phyloP scores from a whole-genome alignment of 2,113 vertebrate species.

The Tinamus guttatus region DNA sequence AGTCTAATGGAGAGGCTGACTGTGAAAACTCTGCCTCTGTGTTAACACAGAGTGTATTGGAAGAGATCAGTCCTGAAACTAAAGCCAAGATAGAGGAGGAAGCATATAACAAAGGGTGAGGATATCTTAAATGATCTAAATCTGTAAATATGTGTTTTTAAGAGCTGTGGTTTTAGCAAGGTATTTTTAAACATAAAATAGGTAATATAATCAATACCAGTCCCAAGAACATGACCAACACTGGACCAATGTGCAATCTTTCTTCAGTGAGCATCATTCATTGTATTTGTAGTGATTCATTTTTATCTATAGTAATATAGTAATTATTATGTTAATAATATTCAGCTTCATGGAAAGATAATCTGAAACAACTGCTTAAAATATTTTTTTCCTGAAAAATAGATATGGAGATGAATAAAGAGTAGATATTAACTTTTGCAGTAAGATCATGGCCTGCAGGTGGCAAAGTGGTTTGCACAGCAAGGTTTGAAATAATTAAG shows the following conservation, averaged over 20 bases:
- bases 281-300: not conserved
- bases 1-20: conserved; percentile 84
- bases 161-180: not conserved
- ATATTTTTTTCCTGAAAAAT: not conserved
- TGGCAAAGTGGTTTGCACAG: not conserved
- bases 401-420: not conserved
- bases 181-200: not conserved
- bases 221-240: not conserved
- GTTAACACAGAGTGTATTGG: conserved; percentile 76
- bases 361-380: not conserved
- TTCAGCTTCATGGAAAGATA: not conserved
- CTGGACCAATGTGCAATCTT: not conserved
- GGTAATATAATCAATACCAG: not conserved
- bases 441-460: not conserved
- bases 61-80: conserved; percentile 87
- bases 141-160: not conserved
- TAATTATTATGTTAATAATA: not conserved
- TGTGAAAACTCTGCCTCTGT: conserved; percentile 74
- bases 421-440: not conserved
- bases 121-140: not conserved
- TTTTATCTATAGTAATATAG: not conserved
- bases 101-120: conserved; percentile 93
- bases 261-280: not conserved
- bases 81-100: conserved; percentile 94
- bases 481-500: not conserved